phyloP scores from a whole-genome alignment of 2,113 vertebrate genomes.

The Setophaga petechia region DNA sequence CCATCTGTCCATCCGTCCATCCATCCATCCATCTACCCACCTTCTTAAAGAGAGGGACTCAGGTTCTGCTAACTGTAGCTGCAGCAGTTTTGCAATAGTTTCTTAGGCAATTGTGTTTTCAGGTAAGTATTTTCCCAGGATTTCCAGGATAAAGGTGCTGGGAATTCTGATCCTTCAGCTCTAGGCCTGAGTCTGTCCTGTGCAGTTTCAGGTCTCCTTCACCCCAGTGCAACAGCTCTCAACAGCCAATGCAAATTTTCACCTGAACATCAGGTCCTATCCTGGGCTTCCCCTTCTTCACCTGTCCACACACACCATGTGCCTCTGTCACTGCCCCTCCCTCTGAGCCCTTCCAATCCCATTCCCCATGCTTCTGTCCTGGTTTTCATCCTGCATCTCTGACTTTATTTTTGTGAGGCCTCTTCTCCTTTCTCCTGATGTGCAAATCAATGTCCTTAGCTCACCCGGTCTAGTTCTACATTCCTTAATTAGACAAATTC shows the following conservation, averaged over 20 bases:
- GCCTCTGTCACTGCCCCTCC: neutral
- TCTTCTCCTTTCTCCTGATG: constrained; percentile 49
- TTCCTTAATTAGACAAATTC: constrained; percentile 57
- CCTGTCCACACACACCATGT: neutral
- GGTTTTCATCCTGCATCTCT: constrained; percentile 45
- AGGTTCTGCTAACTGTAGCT: constrained; percentile 67
- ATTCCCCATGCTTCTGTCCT: constrained; percentile 51
- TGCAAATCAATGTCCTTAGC: constrained; percentile 45
- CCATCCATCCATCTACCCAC: neutral
- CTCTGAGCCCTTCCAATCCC: constrained; percentile 35
- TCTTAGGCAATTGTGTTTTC: neutral
- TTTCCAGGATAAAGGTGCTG: neutral
- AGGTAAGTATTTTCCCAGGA: neutral
- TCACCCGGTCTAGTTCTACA: constrained; percentile 64
- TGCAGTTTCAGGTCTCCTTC: neutral
- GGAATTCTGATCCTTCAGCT: neutral
- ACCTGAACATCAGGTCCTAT: neutral
- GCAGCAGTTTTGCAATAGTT: constrained; percentile 52
- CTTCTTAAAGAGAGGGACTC: constrained; percentile 18
- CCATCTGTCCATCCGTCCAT: neutral
- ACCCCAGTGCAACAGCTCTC: neutral
- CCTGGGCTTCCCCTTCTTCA: neutral
- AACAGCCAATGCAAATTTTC: neutral
- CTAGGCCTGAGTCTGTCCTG: neutral
- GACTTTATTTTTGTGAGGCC: constrained; percentile 53